Evolutionary conservation across 2,113 vertebrate species (phyloP).

Genomic region (Aramus guarauna): DNA sequence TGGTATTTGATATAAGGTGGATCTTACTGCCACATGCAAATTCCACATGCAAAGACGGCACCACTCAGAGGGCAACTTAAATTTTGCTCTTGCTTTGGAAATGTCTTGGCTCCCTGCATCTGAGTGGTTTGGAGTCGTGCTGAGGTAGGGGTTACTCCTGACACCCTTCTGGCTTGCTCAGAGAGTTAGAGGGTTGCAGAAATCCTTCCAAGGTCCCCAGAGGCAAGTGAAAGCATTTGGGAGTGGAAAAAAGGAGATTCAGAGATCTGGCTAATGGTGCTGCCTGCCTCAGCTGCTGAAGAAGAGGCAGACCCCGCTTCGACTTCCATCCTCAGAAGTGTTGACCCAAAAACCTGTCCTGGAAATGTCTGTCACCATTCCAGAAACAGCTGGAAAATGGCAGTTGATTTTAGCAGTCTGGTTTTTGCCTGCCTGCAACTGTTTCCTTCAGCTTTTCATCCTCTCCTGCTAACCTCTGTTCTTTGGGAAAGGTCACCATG

Average conservation of each 20-base stretch:
- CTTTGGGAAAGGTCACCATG: background rate
- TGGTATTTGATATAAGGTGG: background rate
- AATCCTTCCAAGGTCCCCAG: background rate
- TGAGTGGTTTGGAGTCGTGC: rapidly evolving
- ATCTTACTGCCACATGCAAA: background rate
- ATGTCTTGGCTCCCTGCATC: background rate
- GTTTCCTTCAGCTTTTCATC: background rate
- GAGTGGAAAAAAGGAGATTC: background rate
- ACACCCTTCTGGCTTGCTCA: background rate
- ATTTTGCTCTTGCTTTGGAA: background rate
- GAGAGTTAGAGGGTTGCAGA: background rate
- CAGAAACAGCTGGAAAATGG: background rate
- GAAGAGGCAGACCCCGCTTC: background rate
- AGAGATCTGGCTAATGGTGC: background rate
- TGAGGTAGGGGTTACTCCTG: background rate
- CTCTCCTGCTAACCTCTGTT: background rate
- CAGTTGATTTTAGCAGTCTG: background rate
- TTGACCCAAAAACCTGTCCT: background rate
- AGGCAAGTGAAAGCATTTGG: background rate
- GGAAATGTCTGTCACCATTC: rapidly evolving
- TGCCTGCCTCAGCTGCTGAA: background rate
- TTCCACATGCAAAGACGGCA: background rate
- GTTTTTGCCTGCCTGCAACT: background rate
- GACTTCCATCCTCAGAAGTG: background rate
- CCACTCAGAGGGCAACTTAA: background rate